These are phyloP conservation scores for Bombycilla garrulus DNA, from an alignment of 2,113 vertebrate genomes.

Conservation along the genomic window DNA sequence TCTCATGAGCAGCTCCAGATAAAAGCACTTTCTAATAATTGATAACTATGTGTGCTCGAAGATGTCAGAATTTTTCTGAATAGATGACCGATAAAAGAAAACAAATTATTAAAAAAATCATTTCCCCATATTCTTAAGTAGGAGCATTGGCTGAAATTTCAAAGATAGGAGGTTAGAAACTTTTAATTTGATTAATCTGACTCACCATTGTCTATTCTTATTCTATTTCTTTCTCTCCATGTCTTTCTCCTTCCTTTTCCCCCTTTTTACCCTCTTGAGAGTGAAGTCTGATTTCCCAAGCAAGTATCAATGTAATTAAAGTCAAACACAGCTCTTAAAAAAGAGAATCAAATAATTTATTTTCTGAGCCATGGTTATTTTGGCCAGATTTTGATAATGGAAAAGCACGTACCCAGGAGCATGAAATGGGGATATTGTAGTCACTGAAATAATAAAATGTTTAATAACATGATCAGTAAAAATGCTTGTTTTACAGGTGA, in stretches of 20 bases:
- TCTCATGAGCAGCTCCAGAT: neutral
- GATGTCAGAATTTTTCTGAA: slow-evolving; percentile 21
- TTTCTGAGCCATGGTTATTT: slow-evolving; percentile 41
- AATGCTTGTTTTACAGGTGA: neutral
- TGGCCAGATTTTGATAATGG: slow-evolving; percentile 35
- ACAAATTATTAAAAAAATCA: neutral
- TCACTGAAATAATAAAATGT: neutral
- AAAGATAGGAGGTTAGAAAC: neutral
- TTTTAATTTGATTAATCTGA: slow-evolving; percentile 47
- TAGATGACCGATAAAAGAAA: neutral
- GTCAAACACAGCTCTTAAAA: slow-evolving; percentile 43
- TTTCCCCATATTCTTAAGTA: neutral
- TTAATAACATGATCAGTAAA: slow-evolving; percentile 7
- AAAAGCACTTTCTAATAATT: slow-evolving; percentile 12
- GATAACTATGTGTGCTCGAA: slow-evolving; percentile 7
- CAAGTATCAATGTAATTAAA: slow-evolving; percentile 70
- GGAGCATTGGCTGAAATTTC: neutral
- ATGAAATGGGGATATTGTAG: neutral
- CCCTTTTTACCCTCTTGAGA: slow-evolving; percentile 54
- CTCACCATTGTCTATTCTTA: neutral
- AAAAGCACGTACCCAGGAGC: neutral
- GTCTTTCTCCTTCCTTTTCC: neutral
- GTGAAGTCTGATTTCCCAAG: slow-evolving; percentile 62
- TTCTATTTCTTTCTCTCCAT: neutral
- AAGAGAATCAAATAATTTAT: slow-evolving; percentile 61